Percentiles rank a stretch among this genome's conserved stretches.
Conservation (phyloP, 2,113 vertebrate genomes). For the Marcusenius ussheri region DNA sequence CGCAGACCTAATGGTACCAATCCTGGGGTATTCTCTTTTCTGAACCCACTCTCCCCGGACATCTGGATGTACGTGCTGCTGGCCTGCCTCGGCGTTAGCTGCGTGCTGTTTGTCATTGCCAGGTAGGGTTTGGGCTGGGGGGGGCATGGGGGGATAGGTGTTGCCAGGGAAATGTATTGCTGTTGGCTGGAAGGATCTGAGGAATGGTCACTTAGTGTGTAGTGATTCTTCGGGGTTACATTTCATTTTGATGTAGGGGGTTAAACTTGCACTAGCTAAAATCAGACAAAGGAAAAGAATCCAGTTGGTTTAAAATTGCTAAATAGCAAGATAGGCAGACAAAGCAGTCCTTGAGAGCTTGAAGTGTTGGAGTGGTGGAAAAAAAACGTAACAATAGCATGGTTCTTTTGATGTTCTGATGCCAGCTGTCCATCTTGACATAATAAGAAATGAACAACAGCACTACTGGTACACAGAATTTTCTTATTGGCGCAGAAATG, state of each 20-base stretch:
- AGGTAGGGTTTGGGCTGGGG: conserved; percentile 67
- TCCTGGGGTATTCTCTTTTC: conserved; percentile 92
- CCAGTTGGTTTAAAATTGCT: not conserved
- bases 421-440: not conserved
- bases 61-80: conserved; percentile 98
- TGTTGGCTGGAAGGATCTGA: not conserved
- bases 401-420: not conserved
- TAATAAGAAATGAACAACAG: not conserved
- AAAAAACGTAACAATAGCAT: not conserved
- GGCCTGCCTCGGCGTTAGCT: conserved; percentile 93
- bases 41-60: conserved; percentile 91
- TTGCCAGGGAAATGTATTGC: not conserved
- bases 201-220: not conserved
- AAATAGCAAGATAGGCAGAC: not conserved
- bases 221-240: not conserved
- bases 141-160: not conserved
- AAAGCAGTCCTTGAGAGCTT: not conserved
- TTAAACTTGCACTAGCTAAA: not conserved
- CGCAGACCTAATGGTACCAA: conserved; percentile 94
- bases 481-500: not conserved
- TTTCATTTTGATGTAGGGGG: not conserved
- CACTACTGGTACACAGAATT: not conserved
- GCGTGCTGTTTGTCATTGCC: conserved; percentile 95
- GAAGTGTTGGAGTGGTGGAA: not conserved
- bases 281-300: not conserved